Conservation (phyloP, 1,140 invertebrate species). For the Drosophila seguyi region DNA sequence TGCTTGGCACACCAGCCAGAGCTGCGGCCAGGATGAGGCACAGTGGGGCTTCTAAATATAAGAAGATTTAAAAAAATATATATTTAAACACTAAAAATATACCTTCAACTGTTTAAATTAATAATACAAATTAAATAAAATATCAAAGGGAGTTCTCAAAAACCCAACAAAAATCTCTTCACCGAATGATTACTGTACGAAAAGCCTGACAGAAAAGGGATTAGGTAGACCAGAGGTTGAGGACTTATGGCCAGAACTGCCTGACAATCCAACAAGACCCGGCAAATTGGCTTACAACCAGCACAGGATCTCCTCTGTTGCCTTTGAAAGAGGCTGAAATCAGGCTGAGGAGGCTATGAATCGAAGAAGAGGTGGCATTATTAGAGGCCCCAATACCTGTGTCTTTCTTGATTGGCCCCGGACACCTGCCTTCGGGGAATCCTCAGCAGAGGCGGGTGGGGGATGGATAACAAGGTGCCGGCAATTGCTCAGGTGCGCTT, state of each 20-base stretch:
- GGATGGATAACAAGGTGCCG: slow-evolving; percentile 24
- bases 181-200: background rate
- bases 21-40: background rate
- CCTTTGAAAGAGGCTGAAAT: background rate
- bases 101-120: too few species aligned
- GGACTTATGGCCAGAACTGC: slow-evolving; percentile 1
- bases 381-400: slow-evolving; percentile 16
- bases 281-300: slow-evolving; percentile 61
- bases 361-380: slow-evolving; percentile 15
- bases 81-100: background rate
- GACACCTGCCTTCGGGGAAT: slow-evolving; percentile 29
- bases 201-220: background rate
- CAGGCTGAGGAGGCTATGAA: background rate
- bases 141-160: too few species aligned
- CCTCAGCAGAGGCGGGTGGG: background rate
- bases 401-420: slow-evolving; percentile 55
- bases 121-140: background rate
- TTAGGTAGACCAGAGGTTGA: background rate
- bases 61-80: too few species aligned
- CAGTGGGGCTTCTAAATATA: background rate
- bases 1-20: slow-evolving; percentile 22
- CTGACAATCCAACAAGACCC: slow-evolving; percentile 30
- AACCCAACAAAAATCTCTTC: too few species aligned
- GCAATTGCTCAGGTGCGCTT: slow-evolving; percentile 54
- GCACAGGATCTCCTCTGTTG: background rate